Evolutionary conservation across 2,113 vertebrate genomes (phyloP), one percentile per base, ranked within the genome.

Genomic region (Rhinichthys klamathensis): DNA sequence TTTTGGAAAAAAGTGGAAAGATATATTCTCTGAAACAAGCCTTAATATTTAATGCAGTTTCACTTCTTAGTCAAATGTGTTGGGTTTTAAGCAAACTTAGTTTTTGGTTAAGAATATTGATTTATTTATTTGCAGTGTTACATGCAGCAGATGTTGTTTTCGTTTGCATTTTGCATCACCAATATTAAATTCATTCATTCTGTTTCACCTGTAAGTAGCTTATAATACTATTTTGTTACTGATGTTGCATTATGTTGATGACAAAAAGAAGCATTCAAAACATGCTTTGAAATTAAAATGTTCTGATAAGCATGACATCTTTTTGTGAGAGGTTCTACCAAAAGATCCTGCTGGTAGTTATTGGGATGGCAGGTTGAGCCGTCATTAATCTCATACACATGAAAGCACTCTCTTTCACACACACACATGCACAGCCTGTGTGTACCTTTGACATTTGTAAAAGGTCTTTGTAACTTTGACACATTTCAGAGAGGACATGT

Each of bases 391-490:
- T 69, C 21, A 32, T 69, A 13, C 60, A 79, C 75, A 65, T 65
- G 27, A 61, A 61, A n/a, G 46, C 44, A 23, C 12, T 3, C 54
- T 56, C 54, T 56, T 21, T 56, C 69, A 58, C 77, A 69, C 27
- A 69, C 27, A 63, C 8, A 67, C 80, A 60, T 49, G 44, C 67
- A 79, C 1, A 76, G 63, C 35, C 73, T 54, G 25, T 32, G 16
- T 46, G 85, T 76, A 75, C 85, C 65, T 84, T 85, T 93, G 90
- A 91, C 92, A 91, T 92, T 91, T 92, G 85, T 88, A 85, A 91
- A 93, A 92, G 90, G 89, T 87, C 86, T 91, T 70, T 82, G 56
- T 89, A 89, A 89, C 89, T 90, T 92, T 92, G 92, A 92, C 86
- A 90, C 90, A 88, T 89, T 92, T 85, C 88, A 58, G 46, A 89